These are phyloP conservation scores for Erpetoichthys calabaricus DNA, from an alignment of 2,797 vertebrate genomes.

Conservation along the genomic window DNA sequence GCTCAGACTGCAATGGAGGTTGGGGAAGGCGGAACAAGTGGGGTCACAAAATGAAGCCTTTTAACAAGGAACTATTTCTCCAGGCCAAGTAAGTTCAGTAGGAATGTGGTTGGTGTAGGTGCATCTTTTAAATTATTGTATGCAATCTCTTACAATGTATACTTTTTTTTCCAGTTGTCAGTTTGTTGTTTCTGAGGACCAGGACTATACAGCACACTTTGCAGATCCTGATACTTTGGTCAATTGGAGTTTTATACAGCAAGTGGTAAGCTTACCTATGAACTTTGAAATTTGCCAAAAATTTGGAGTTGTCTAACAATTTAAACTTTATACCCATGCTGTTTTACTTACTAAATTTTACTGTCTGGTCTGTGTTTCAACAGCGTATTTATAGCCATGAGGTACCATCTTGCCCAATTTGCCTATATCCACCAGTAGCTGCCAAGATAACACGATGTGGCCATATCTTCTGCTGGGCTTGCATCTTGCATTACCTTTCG, in stretches of 20 bases:
- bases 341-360: too few species aligned
- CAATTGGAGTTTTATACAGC: slow-evolving; percentile 97
- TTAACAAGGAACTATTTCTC: slow-evolving; percentile 95
- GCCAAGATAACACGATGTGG: slow-evolving; percentile 94
- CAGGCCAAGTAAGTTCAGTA: slow-evolving; percentile 84
- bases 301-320: too few species aligned
- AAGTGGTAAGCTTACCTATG: slow-evolving; percentile 73
- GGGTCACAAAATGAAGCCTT: slow-evolving; percentile 89
- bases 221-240: slow-evolving; percentile 95
- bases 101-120: background rate
- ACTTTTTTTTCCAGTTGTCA: slow-evolving; percentile 68
- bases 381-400: slow-evolving; percentile 96
- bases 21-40: slow-evolving; percentile 95
- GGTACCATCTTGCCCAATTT: slow-evolving; percentile 95
- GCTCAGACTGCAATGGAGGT: slow-evolving; percentile 65
- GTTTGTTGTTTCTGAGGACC: slow-evolving; percentile 91
- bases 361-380: slow-evolving; percentile 13
- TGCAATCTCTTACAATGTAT: slow-evolving; percentile 6
- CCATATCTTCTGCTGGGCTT: slow-evolving; percentile 97
- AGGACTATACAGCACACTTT: slow-evolving; percentile 93
- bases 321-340: too few species aligned
- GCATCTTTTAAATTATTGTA: background rate
- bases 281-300: background rate
- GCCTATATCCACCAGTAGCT: slow-evolving; percentile 85
- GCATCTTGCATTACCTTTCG: slow-evolving; percentile 93